These are phyloP conservation scores for Lasius fuliginosus DNA, from an alignment of 2,888 invertebrate genomes.

Conservation along the genomic window DNA sequence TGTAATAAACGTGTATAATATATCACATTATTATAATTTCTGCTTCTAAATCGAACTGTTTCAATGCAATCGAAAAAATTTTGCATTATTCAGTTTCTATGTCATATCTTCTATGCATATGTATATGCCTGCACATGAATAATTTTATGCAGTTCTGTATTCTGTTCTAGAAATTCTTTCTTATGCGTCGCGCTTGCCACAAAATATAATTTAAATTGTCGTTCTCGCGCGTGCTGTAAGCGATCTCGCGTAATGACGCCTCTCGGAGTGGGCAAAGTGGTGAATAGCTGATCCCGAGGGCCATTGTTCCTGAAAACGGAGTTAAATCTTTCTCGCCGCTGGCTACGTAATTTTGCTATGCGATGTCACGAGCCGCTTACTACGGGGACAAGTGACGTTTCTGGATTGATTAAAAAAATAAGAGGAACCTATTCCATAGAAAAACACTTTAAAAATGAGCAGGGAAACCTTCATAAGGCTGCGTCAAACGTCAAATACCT, in stretches of 20 bases:
- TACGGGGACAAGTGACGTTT: slow-evolving; percentile 50
- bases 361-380: slow-evolving; percentile 49
- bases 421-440: slow-evolving; percentile 13
- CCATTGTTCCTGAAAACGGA: slow-evolving; percentile 71
- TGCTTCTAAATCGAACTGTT: not conserved
- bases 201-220: slow-evolving; percentile 71
- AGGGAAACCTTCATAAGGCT: not conserved
- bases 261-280: slow-evolving; percentile 68
- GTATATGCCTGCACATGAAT: not conserved
- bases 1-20: not conserved
- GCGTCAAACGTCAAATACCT: slow-evolving; percentile 11
- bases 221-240: slow-evolving; percentile 52
- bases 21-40: not conserved
- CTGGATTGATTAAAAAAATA: slow-evolving; percentile 71
- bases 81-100: not conserved
- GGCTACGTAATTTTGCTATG: slow-evolving; percentile 53
- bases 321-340: slow-evolving; percentile 73
- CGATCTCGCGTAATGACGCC: slow-evolving; percentile 71
- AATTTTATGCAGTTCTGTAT: slow-evolving; percentile 20
- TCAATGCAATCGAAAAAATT: slow-evolving; percentile 4
- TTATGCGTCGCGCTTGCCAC: slow-evolving; percentile 49
- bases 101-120: not conserved
- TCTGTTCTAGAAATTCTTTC: slow-evolving; percentile 28
- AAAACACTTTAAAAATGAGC: slow-evolving; percentile 20
- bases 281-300: slow-evolving; percentile 70